These are phyloP conservation scores for Scolopax bukidnonensis DNA, from an alignment of 2,797 vertebrate genomes.

Conservation along the genomic window DNA sequence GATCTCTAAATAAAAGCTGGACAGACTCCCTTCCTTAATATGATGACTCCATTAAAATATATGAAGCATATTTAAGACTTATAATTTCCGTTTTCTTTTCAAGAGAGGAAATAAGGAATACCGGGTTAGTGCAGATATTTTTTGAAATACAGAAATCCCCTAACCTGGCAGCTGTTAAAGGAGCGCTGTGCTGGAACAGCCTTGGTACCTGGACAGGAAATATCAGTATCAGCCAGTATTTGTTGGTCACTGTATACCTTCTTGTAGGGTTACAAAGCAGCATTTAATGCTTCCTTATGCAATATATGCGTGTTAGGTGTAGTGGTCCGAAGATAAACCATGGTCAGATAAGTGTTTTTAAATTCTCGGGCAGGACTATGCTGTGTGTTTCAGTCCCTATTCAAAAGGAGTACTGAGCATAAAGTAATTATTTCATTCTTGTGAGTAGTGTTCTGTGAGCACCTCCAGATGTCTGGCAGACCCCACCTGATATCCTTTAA, in stretches of 20 bases:
- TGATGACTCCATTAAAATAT: background rate
- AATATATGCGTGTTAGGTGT: background rate
- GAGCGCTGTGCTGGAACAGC: background rate
- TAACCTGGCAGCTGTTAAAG: background rate
- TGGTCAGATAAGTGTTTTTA: background rate
- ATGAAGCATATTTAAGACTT: background rate
- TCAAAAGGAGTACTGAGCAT: background rate
- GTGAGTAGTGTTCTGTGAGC: constrained; percentile 7
- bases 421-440: constrained; percentile 27
- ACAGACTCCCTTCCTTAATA: background rate
- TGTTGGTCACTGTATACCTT: background rate
- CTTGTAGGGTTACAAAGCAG: background rate
- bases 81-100: background rate
- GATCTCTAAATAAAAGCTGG: background rate
- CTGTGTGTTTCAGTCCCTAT: background rate
- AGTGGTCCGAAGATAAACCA: background rate
- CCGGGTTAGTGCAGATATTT: background rate
- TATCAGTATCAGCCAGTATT: background rate
- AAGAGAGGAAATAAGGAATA: background rate
- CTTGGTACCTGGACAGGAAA: background rate
- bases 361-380: background rate
- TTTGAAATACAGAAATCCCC: background rate
- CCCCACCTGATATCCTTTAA: constrained; percentile 32
- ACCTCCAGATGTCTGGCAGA: constrained; percentile 42
- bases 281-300: background rate